Evolutionary conservation across 1,140 invertebrate genomes (phyloP), one percentile per base, ranked within the genome.

Genomic region (Amyelois transitella): DNA sequence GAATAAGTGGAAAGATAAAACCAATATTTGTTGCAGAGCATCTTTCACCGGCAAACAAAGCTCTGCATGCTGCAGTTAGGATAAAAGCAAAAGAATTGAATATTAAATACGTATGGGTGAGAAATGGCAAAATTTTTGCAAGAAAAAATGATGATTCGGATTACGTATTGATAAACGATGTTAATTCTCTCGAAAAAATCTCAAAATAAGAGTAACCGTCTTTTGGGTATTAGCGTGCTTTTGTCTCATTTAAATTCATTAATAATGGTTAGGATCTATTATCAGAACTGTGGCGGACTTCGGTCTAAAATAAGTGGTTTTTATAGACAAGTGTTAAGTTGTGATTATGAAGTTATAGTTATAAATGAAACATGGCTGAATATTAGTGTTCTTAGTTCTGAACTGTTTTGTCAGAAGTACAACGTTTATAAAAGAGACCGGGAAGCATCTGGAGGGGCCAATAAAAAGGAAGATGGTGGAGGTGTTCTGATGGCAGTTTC

Each of bases 311-410:
- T 12, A n/a, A 12, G 5, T 6, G 47, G 19, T 21, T 22, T 22
- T n/a, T 22, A 49, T 49, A 22, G 19, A 10, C 7, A 12, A 12
- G 19, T 21, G 12, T 1, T 18, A n/a, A 10, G 7, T 6, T 32
- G 14, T n/a, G 4, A 22, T 28, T 51, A 51, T 32, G 49, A 51
- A 32, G 22, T 51, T 4, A 51, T 51, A 4, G 17, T 28, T 18
- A 6, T 51, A 1, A 32, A n/a, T 18, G 49, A 51, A 38, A 51
- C 49, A 18, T 51, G 49, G 49, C 25, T 51, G n/a, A 32, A 32
- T 18, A 24, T 18, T 32, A 6, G 10, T 51, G 14, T 51, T 2
- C 38, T 51, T 14, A 8, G 18, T 18, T 7, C 7, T 4, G 49
- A 51, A 32, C 38, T 51, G 1, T 24, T 51, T 6, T 24, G 38